Base-by-base conservation (phyloP, 2,797 vertebrate species). In the Emys orbicularis region DNA sequence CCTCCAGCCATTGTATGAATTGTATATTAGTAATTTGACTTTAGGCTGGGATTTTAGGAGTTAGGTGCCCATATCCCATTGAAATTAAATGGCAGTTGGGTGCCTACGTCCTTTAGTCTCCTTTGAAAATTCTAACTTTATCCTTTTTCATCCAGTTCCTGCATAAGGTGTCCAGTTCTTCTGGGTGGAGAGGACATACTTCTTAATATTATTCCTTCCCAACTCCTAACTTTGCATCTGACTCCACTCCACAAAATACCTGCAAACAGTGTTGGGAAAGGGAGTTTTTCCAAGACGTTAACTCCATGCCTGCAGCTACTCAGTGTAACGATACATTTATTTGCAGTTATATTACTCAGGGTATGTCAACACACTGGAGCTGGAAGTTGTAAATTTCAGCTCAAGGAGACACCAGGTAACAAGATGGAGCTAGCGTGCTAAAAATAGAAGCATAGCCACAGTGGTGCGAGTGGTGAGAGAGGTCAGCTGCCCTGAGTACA, bases 21-120 rank as follows among this genome's bases (percentile, higher is more conserved):
- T 93, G 84, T 83, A 81, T 2, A 86, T 79, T 91, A 86, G 44
- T 19, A 92, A 84, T 25, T 15, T 82, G 83, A 87, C 85, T 90
- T 41, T 81, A 90, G 47, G 49, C 44, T 50, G 49, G 25, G 25
- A 47, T 41, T 50, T 90, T 57, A 37, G 23, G 89, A 91, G 11
- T 8, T 74, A 6, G 1, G 8, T 81, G 86, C 90, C 53, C 41
- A 92, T 94, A 86, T 72, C 89, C 41, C 59, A 8, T 31, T 53
- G 52, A 2, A 94, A 3, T 6, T 84, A 84, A 81, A 93, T 81
- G 77, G 8, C 1, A 79, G 37, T 23, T 79, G 16, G 79, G 19
- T 59, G 34, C 41, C 16, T 77, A 74, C 50, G 5, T 84, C 61
- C 23, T 88, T 93, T 81, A 2, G 72, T 89, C 4, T 50, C 50